Base-by-base conservation (phyloP, 1,140 invertebrate species). In the Calliopsis andreniformis region DNA sequence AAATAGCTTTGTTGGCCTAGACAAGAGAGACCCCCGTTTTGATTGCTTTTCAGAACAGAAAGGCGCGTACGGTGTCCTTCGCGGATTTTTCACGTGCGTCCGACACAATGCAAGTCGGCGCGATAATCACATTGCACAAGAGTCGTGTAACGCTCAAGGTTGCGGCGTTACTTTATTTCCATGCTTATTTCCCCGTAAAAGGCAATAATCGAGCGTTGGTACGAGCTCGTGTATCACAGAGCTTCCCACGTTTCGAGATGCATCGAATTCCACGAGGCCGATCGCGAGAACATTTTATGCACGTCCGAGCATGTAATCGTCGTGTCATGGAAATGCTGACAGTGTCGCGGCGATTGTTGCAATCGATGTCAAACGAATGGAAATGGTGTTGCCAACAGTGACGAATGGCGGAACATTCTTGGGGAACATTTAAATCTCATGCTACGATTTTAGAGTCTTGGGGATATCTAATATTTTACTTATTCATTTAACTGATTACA, bases 111-210 rank as follows among this genome's bases (percentile, higher is more conserved):
- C 61, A 23, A 72, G 61, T 18, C 69, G 47, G 25, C 42, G 64
- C 51, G 69, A 79, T 79, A 79, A 73, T 64, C 62, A 58, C 43
- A 69, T 82, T 82, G 79, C 79, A 64, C 77, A 82, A 82, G 51
- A 47, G 53, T 23, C 39, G 39, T 61, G 70, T 79, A 45, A 69
- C 62, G 39, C 51, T 63, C 76, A 71, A 78, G 77, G 79, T 58
- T 75, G 58, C 56, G 75, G 73, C 30, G 55, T 77, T 78, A 70
- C 67, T 75, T 75, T 55, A 66, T 79, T 79, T 79, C 77, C 68
- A 78, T 70, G 62, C 76, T 71, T 68, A 72, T 70, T 78, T 73
- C 59, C 35, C 70, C 75, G 61, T 69, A 84, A 69, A 79, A 78
- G 79, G 79, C 49, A 72, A 76, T 84, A 84, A 82, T 79, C 72